Evolutionary conservation across 1,140 invertebrate species (phyloP).

Genomic region (Solenopsis invicta): DNA sequence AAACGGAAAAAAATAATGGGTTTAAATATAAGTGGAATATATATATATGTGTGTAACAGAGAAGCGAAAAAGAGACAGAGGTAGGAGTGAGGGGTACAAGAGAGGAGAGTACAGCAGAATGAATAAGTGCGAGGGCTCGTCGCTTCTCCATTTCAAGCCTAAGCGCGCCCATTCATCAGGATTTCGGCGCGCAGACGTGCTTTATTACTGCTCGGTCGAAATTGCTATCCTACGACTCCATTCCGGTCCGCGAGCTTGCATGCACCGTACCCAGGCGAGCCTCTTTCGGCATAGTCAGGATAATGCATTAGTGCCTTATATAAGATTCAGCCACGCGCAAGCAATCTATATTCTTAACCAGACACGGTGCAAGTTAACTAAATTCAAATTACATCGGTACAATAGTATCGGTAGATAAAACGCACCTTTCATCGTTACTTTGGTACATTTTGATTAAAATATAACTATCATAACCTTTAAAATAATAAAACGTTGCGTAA

Average conservation of each 20-base stretch:
- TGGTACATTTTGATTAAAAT: background rate
- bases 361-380: constrained; percentile 28
- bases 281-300: constrained; percentile 65
- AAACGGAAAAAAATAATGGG: constrained; percentile 22
- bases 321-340: constrained; percentile 75
- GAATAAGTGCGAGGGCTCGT: constrained; percentile 85
- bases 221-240: constrained; percentile 88
- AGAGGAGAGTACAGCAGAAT: constrained; percentile 69
- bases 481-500: background rate
- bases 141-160: constrained; percentile 87
- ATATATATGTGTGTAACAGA: background rate
- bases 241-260: constrained; percentile 82
- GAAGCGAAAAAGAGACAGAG: constrained; percentile 1
- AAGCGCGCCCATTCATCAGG: constrained; percentile 87
- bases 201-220: constrained; percentile 87
- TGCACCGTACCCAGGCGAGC: constrained; percentile 73
- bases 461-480: background rate
- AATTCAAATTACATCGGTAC: constrained; percentile 18
- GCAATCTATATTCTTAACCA: constrained; percentile 55
- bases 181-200: constrained; percentile 87
- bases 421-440: background rate
- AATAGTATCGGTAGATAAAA: background rate
- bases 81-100: constrained; percentile 48
- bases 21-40: constrained; percentile 37
- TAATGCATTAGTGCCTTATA: constrained; percentile 83